Percentiles rank a stretch among this genome's conserved stretches.
phyloP scores from a whole-genome alignment of 2,888 invertebrate species.

The Nemurella pictetii region DNA sequence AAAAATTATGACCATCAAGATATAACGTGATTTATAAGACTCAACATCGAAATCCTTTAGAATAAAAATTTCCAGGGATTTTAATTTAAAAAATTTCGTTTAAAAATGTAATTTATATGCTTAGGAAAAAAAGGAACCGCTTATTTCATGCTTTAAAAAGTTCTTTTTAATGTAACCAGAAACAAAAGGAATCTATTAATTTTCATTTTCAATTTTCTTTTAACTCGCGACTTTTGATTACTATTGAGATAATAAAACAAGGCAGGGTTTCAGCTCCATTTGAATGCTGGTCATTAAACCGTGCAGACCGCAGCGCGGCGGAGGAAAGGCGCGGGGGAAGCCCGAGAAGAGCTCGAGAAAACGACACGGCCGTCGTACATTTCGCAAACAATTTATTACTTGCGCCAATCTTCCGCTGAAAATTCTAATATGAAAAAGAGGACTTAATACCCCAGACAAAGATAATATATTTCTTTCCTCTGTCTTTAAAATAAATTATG shows the following conservation, averaged over 20 bases:
- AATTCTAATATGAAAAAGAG: conserved; percentile 14
- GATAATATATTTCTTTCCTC: background rate
- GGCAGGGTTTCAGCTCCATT: conserved; percentile 2
- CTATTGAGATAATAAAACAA: conserved; percentile 20
- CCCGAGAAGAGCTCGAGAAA: background rate
- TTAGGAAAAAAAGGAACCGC: background rate
- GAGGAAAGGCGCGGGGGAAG: background rate
- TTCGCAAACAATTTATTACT: conserved; percentile 20
- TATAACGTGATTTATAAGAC: background rate
- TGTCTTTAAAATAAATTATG: background rate
- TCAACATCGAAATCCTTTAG: background rate
- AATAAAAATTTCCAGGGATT: background rate
- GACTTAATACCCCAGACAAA: conserved; percentile 16
- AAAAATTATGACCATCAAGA: background rate
- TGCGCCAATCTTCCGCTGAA: background rate
- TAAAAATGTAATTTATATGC: conserved; percentile 21
- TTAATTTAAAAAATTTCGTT: conserved; percentile 13
- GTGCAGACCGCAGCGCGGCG: background rate
- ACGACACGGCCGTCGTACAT: background rate
- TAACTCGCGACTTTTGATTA: conserved; percentile 8
- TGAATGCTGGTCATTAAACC: conserved; percentile 27
- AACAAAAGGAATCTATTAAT: conserved; percentile 26
- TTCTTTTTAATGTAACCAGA: conserved; percentile 17
- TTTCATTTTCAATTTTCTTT: conserved; percentile 30
- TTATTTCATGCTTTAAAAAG: conserved; percentile 13